Evolutionary conservation across 2,888 invertebrate species (phyloP), one percentile per base, ranked within the genome.

Genomic region (Epirrhoe alternata): DNA sequence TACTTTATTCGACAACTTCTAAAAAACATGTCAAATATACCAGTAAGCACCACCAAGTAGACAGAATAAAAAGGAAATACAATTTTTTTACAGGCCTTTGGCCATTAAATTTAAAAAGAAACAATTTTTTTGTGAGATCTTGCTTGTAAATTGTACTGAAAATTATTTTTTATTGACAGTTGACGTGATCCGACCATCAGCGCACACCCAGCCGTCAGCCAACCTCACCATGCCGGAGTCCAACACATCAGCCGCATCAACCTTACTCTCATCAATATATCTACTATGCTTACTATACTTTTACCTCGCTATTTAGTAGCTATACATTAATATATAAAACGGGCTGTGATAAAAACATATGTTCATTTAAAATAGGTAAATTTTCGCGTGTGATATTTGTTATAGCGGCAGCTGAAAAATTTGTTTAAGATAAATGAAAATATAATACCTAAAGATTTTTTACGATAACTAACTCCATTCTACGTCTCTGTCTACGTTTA

Each of bases 341-440:
- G 85, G 88, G 89, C 92, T 92, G 92, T 92, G 92, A 92, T 92
- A 90, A 82, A 83, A 80, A 81, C 81, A 82, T 79, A 74, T 81
- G 80, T 80, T 82, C 78, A 81, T 81, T 82, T 74, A 74, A 71
- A 74, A 70, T 74, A 74, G 71, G 71, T 74, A 70, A 72, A 66
- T 69, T 68, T 72, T 72, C 68, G 70, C 70, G 65, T 74, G 71
- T 74, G 74, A 74, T 72, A 74, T 74, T 75, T 69, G 67, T 71
- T 73, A 66, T 64, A 62, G 63, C 55, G 60, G 56, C 64, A 59
- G 51, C 52, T 64, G 53, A 38, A 17, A 45, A 10, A 14, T 42
- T 42, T 42, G 38, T 42, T 42, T 12, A 3, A 42, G 38, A 42
- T 12, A 42, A 42, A 42, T 42, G 24, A 24, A 24, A 12, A 42